Conservation (phyloP, 1,140 invertebrate species). For the Drosophila ficusphila region DNA sequence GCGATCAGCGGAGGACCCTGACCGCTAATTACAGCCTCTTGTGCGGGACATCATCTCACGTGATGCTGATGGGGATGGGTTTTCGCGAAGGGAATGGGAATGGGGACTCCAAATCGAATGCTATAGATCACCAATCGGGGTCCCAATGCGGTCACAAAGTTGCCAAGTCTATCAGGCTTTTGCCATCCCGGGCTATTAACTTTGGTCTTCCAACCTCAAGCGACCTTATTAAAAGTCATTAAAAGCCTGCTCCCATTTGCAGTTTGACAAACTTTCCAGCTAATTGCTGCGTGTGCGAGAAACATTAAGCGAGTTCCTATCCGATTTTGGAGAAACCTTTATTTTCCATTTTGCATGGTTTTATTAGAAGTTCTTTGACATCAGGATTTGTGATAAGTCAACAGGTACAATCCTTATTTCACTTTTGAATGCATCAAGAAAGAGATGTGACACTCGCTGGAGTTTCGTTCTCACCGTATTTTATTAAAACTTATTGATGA, state of each 20-base stretch:
- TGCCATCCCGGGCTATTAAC: background rate
- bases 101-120: conserved; percentile 48
- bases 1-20: conserved; percentile 48
- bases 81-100: background rate
- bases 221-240: conserved; percentile 1
- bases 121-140: conserved; percentile 57
- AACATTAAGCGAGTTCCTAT: background rate
- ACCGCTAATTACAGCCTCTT: conserved; percentile 74
- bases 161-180: too few relatives aligned
- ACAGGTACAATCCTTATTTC: too few relatives aligned
- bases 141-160: background rate
- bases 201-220: background rate
- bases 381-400: too few relatives aligned
- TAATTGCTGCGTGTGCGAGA: conserved; percentile 35
- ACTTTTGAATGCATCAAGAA: too few relatives aligned
- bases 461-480: too few relatives aligned
- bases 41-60: conserved; percentile 39
- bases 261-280: conserved; percentile 25
- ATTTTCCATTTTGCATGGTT: too few relatives aligned
- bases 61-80: conserved; percentile 33
- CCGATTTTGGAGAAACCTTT: background rate
- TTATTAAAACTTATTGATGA: too few relatives aligned
- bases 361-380: too few relatives aligned
- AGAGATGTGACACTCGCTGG: too few relatives aligned
- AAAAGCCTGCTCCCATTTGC: conserved; percentile 4